Evolutionary conservation across 2,113 vertebrate species (phyloP).

Genomic region (Cochlearius cochlearius): DNA sequence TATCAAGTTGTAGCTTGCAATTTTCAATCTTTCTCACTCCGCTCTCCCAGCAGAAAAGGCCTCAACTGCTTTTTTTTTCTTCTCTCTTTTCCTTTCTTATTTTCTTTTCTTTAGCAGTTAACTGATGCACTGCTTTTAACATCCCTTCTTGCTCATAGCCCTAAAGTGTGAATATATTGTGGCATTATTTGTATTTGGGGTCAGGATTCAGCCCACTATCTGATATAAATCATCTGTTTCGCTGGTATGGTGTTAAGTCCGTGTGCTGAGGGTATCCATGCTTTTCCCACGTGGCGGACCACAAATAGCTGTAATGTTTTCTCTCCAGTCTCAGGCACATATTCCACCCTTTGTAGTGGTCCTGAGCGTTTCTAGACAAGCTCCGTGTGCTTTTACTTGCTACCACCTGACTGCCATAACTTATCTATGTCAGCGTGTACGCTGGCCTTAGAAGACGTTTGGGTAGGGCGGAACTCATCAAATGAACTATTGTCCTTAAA

Average conservation of each 20-base stretch:
- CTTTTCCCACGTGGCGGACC: neutral
- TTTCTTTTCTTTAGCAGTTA: neutral
- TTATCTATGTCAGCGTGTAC: accelerated
- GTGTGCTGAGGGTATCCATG: neutral
- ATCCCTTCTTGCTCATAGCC: neutral
- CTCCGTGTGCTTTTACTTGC: neutral
- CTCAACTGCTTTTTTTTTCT: neutral
- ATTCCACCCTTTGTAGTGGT: neutral
- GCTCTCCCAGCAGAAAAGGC: neutral
- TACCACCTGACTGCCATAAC: neutral
- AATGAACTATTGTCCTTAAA: neutral
- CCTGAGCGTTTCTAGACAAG: neutral
- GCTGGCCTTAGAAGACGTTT: neutral
- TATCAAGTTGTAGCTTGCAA: neutral
- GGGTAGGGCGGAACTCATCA: neutral
- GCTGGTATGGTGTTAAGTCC: neutral
- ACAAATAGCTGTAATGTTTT: neutral
- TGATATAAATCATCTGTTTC: neutral
- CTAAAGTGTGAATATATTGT: neutral
- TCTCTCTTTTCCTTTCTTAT: accelerated
- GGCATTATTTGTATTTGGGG: neutral
- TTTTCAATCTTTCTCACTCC: neutral
- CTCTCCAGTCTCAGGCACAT: neutral
- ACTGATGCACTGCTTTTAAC: neutral
- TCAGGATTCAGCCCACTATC: neutral